phyloP scores from a whole-genome alignment of 1,140 invertebrate genomes.

The Trichomalopsis sarcophagae region DNA sequence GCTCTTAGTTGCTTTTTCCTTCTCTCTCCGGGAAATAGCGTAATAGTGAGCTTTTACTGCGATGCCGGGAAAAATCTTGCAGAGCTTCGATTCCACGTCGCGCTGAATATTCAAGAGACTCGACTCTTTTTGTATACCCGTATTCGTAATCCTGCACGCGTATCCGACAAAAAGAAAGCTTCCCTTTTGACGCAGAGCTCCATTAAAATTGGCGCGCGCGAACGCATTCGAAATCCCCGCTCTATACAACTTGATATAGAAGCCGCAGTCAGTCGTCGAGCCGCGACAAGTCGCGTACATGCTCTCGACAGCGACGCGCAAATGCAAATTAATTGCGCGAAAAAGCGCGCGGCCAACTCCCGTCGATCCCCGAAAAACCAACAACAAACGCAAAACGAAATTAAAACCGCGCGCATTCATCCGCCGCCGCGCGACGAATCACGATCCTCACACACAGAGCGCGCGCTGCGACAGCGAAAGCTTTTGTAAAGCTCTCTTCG shows the following conservation, averaged over 20 bases:
- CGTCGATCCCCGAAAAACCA: neutral
- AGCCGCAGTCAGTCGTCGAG: neutral
- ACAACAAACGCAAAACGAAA: neutral
- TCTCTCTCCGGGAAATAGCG: neutral
- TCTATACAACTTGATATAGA: neutral
- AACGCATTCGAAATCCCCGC: neutral
- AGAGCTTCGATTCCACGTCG: neutral
- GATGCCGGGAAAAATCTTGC: neutral
- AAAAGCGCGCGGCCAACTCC: neutral
- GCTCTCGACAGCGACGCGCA: neutral
- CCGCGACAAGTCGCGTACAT: neutral
- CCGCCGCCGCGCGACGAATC: neutral
- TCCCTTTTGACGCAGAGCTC: neutral
- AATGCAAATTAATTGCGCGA: neutral
- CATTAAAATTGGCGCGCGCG: neutral
- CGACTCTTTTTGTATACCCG: neutral
- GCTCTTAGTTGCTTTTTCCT: neutral
- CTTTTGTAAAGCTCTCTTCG: slow-evolving; percentile 4
- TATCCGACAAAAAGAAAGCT: neutral
- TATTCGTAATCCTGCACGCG: neutral
- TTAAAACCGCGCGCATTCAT: neutral
- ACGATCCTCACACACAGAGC: neutral
- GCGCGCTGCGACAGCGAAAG: neutral
- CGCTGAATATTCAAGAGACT: slow-evolving; percentile 37
- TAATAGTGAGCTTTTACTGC: slow-evolving; percentile 1